Percentiles rank a stretch among this genome's conserved stretches.
Conservation (phyloP, 2,113 vertebrate genomes). For the Calyptommatus sinebrachiatus region DNA sequence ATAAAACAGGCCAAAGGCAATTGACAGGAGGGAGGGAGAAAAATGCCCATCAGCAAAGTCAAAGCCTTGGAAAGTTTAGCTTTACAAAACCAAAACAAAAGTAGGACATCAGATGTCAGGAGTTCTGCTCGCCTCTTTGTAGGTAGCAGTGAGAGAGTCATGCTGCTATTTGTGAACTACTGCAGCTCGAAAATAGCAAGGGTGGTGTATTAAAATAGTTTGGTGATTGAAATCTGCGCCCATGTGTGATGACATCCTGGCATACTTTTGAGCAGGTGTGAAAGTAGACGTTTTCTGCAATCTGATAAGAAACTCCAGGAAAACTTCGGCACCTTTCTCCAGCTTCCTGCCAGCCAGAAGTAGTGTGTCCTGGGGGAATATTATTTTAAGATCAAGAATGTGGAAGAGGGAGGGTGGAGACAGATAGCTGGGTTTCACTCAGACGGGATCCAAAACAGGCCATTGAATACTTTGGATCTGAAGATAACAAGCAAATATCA, state of each 20-base stretch:
- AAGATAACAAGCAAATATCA: background rate
- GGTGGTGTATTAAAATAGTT: conserved; percentile 44
- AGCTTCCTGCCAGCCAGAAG: background rate
- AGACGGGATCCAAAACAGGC: background rate
- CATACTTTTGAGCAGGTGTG: background rate
- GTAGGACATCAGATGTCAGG: conserved; percentile 26
- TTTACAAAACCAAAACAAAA: conserved; percentile 36
- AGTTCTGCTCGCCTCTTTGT: background rate
- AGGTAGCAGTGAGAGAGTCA: conserved; percentile 26
- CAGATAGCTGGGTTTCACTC: background rate
- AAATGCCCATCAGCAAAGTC: background rate
- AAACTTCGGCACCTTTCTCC: conserved; percentile 3
- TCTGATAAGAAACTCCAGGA: conserved; percentile 31
- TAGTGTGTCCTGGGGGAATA: background rate
- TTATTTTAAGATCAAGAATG: background rate
- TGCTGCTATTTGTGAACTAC: conserved; percentile 55
- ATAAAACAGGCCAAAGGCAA: no score
- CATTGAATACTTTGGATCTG: background rate
- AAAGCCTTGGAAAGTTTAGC: conserved; percentile 29
- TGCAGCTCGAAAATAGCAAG: conserved; percentile 57
- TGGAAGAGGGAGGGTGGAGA: background rate
- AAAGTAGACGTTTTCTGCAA: background rate
- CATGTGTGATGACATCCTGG: conserved; percentile 38
- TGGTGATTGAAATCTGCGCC: conserved; percentile 60
- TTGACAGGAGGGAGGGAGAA: no score